Conservation (phyloP, 2,888 invertebrate genomes). For the Caenorhabditis sp. region DNA sequence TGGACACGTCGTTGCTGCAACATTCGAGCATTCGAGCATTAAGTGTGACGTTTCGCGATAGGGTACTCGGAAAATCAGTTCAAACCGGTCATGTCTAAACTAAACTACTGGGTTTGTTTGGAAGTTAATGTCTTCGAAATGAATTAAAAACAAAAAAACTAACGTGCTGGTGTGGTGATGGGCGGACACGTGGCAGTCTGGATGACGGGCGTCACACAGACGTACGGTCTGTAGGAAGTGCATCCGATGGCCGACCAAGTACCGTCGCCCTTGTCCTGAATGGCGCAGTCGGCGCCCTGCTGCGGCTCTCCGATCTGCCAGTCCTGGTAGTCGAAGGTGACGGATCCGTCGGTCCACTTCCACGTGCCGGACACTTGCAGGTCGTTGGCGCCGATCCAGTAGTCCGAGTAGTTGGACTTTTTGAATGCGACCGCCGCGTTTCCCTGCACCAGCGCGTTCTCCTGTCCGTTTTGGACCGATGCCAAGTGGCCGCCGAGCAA, state of each 20-base stretch:
- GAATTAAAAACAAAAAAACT: slow-evolving; percentile 32
- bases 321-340: slow-evolving; percentile 22
- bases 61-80: too few species aligned
- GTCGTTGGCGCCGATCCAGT: slow-evolving; percentile 57
- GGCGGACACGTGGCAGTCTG: slow-evolving; percentile 50
- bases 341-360: slow-evolving; percentile 55
- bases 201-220: slow-evolving; percentile 53
- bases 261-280: slow-evolving; percentile 37
- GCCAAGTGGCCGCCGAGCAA: slow-evolving; percentile 50
- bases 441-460: slow-evolving; percentile 35
- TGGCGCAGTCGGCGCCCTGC: slow-evolving; percentile 37
- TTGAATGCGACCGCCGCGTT: slow-evolving; percentile 40
- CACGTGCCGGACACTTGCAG: slow-evolving; percentile 42
- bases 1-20: slow-evolving; percentile 51
- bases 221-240: slow-evolving; percentile 38
- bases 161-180: slow-evolving; percentile 50
- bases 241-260: slow-evolving; percentile 50
- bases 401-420: slow-evolving; percentile 52
- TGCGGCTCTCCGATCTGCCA: slow-evolving; percentile 48
- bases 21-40: too few species aligned
- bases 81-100: too few species aligned
- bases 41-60: too few species aligned
- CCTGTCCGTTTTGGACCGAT: slow-evolving; percentile 48
- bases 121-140: too few species aligned
- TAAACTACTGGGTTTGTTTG: too few species aligned